phyloP scores from a whole-genome alignment of 1,140 invertebrate species.

The Drosophila takahashii region DNA sequence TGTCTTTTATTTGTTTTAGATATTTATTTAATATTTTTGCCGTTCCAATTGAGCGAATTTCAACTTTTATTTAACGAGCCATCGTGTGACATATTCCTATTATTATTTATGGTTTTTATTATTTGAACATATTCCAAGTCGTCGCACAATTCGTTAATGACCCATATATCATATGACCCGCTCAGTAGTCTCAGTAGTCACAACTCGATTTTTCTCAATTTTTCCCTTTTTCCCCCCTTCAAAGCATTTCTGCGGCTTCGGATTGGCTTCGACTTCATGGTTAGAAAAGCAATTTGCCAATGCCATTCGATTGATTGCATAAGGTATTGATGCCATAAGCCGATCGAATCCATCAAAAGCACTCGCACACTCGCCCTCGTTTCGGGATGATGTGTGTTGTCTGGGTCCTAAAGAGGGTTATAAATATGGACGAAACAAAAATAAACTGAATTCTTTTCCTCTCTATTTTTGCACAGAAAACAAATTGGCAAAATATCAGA shows the following conservation, averaged over 20 bases:
- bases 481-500: too few species aligned
- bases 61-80: conserved; percentile 18
- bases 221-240: conserved; percentile 5
- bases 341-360: conserved; percentile 21
- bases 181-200: conserved; percentile 12
- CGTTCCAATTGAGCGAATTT: conserved; percentile 37
- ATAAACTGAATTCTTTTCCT: neutral
- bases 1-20: conserved; percentile 14
- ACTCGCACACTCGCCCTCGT: neutral
- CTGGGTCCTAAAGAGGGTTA: conserved; percentile 11
- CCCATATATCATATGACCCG: conserved; percentile 58
- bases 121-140: conserved; percentile 47
- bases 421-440: conserved; percentile 6
- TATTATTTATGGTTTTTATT: conserved; percentile 50
- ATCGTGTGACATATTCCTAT: conserved; percentile 20
- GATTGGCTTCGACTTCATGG: conserved; percentile 39
- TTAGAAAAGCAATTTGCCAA: conserved; percentile 53
- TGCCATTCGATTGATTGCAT: conserved; percentile 58
- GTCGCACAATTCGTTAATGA: conserved; percentile 62
- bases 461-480: too few species aligned
- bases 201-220: conserved; percentile 36
- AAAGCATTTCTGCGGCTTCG: conserved; percentile 39
- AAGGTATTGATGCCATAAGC: conserved; percentile 55
- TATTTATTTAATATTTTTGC: conserved; percentile 22
- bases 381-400: neutral